Conservation (phyloP, 2,113 vertebrate species). For the Erythrolamprus reginae region DNA sequence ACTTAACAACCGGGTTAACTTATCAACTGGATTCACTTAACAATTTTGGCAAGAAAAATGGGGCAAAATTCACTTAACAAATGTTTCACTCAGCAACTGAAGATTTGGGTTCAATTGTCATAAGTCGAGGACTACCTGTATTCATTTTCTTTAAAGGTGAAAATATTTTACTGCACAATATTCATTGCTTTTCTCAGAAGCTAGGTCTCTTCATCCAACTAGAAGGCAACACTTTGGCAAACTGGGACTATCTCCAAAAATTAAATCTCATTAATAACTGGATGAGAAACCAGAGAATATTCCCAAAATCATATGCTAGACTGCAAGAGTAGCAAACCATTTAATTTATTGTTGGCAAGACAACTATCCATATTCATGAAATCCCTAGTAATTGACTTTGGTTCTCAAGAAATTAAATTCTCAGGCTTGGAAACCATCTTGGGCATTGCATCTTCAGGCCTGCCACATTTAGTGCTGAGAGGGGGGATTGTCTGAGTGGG, state of each 20-base stretch:
- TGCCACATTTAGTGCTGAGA: too few relatives aligned
- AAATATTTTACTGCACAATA: background rate
- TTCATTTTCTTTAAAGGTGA: background rate
- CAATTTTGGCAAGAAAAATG: too few relatives aligned
- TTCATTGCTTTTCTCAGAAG: background rate
- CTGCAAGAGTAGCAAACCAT: background rate
- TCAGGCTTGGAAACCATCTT: too few relatives aligned
- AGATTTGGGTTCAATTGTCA: too few relatives aligned
- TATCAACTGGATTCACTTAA: too few relatives aligned
- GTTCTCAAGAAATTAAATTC: background rate
- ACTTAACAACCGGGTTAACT: too few relatives aligned
- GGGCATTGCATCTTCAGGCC: too few relatives aligned
- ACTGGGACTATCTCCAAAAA: background rate
- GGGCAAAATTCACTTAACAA: too few relatives aligned
- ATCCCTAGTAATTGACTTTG: background rate
- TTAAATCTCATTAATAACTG: background rate
- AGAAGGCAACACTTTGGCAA: background rate
- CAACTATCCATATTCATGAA: background rate
- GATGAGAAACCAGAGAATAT: background rate
- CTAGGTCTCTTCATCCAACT: background rate
- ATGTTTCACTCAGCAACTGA: too few relatives aligned
- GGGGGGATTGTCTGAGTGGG: too few relatives aligned
- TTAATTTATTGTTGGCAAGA: background rate
- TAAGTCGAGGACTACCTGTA: too few relatives aligned
- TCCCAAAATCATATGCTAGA: background rate